Conservation (phyloP, 2,888 invertebrate species). For the Azorinus chamasolen region DNA sequence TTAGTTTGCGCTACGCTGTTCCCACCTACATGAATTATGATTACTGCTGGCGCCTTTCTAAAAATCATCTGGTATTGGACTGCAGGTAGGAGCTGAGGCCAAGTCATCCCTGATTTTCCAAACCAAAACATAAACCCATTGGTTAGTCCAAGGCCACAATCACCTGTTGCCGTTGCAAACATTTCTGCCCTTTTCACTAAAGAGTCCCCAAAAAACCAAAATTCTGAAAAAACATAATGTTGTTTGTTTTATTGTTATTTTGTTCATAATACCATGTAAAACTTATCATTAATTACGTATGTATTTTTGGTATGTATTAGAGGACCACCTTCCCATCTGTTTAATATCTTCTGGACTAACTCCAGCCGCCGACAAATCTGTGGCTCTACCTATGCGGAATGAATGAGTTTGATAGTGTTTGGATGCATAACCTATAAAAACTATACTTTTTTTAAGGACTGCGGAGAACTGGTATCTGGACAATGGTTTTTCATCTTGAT, state of each 20-base stretch:
- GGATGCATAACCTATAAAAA: background rate
- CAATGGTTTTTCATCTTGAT: background rate
- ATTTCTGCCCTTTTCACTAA: background rate
- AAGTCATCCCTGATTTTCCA: background rate
- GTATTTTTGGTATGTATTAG: background rate
- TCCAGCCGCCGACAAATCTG: background rate
- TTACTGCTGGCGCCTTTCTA: background rate
- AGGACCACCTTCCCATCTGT: conserved; percentile 4
- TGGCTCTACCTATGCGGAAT: conserved; percentile 9
- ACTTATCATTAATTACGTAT: conserved; percentile 5
- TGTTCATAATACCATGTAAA: too few species aligned
- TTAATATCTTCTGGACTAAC: background rate
- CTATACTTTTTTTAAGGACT: conserved; percentile 3
- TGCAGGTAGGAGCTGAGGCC: background rate
- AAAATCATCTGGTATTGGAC: background rate
- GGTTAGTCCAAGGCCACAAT: too few species aligned
- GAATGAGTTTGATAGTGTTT: background rate
- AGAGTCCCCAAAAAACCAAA: conserved; percentile 4
- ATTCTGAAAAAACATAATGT: conserved; percentile 2
- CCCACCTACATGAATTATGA: conserved; percentile 1
- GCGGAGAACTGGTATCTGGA: conserved; percentile 13
- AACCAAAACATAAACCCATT: too few species aligned
- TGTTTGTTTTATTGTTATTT: too few species aligned
- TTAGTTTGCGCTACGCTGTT: too few species aligned
- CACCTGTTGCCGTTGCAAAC: background rate